Evolutionary conservation across 37 sponge, comb jelly and placozoan genomes (phyloP), one percentile per base, ranked within the genome.

Genomic region (Spongilla lacustris): DNA sequence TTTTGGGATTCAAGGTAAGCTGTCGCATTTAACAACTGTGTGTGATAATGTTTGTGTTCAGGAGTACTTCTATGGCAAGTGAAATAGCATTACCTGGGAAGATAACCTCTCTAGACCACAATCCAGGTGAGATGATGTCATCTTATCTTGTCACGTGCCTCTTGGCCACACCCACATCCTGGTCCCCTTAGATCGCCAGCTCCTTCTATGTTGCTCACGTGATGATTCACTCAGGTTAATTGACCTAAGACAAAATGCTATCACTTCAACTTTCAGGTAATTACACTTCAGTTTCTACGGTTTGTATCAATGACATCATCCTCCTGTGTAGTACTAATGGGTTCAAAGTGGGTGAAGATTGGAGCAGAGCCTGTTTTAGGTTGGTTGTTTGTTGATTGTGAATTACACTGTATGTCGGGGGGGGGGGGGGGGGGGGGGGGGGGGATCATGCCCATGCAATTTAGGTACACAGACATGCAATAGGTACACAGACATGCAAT

Each of bases 1-100:
- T 93, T 98, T 86, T 96, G 99, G 97, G 99, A 98, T 78, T 34
- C 80, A 13, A 87, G 91, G 91, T 93, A 80, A n/a, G 37, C 25
- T 23, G 25, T 3, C 41, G 6, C 41, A 41, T 5, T n/a, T 3
- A 46, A 48, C n/a, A n/a, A n/a, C n/a, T n/a, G n/a, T n/a, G n/a
- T 38, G 83, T 73, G 83, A 38, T 2, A 17, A 58, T 58, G 58
- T 58, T 10, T 17, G 19, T 17, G 1, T 58, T 58, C 19, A 58
- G 58, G 58, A 58, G 19, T 58, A 58, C 14, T 14, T 10, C 58
- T 58, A 19, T 17, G 19, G 83, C 88, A 30, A 92, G 85, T 76
- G 97, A 98, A 83, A 89, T 98, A 30, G 80, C 89, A 36, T 88
- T 98, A 0, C 91, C 95, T 17, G 99, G 97, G 8, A 94, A 87